phyloP scores from a whole-genome alignment of 2,113 vertebrate genomes.

The Theropithecus gelada region DNA sequence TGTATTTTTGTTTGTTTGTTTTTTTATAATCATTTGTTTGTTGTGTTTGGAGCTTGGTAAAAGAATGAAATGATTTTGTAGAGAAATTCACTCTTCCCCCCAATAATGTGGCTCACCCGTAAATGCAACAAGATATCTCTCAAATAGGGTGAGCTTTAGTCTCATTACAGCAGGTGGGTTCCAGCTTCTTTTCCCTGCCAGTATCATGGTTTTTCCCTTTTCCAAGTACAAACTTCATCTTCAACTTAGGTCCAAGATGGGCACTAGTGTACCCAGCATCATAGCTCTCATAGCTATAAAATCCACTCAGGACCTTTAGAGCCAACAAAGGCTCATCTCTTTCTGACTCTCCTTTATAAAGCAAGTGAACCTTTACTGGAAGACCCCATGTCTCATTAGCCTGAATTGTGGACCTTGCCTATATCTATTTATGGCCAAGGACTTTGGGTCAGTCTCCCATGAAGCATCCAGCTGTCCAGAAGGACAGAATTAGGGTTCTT shows the following conservation, averaged over 20 bases:
- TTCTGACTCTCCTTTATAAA: neutral
- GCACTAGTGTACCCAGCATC: neutral
- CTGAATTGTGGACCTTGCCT: neutral
- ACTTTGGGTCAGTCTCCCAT: neutral
- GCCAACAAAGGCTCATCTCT: neutral
- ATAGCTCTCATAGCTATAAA: neutral
- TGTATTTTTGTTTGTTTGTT: neutral
- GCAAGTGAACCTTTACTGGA: neutral
- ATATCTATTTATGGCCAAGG: neutral
- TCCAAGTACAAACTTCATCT: neutral
- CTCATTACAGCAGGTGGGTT: too few relatives aligned
- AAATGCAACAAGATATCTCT: neutral
- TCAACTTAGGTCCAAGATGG: neutral
- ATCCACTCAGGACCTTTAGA: neutral
- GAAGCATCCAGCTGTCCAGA: neutral
- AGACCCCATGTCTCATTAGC: neutral
- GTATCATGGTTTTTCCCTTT: neutral
- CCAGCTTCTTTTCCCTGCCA: neutral
- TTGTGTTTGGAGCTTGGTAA: neutral
- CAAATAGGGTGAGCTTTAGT: neutral
- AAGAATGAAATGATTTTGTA: neutral
- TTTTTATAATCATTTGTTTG: neutral
- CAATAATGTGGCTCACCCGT: neutral
- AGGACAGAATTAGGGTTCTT: neutral
- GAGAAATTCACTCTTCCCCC: neutral